Evolutionary conservation across 2,888 invertebrate genomes (phyloP).

Genomic region (Synergus japonicus): DNA sequence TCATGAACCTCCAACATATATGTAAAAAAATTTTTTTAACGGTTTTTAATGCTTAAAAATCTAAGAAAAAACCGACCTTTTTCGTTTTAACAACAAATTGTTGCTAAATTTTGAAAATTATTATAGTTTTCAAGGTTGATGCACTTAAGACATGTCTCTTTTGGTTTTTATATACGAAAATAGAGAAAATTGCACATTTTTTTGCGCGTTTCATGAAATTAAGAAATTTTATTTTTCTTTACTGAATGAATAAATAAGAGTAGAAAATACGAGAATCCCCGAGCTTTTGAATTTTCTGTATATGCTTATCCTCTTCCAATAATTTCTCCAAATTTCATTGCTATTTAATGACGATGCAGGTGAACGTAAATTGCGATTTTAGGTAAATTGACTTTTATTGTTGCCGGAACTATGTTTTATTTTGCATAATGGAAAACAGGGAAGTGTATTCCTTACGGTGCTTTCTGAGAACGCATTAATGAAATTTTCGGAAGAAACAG

Average conservation of each 20-base stretch:
- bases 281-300: not conserved
- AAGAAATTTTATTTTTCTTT: too few relatives aligned
- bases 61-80: not conserved
- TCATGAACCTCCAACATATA: too few relatives aligned
- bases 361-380: constrained; percentile 12
- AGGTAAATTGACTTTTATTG: constrained; percentile 25
- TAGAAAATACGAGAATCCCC: not conserved
- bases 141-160: constrained; percentile 7
- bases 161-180: too few relatives aligned
- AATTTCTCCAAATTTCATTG: not conserved
- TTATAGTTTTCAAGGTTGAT: not conserved
- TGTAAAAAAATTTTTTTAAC: too few relatives aligned
- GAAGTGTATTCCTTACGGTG: not conserved
- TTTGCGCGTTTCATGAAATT: too few relatives aligned
- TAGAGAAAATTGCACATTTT: too few relatives aligned
- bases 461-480: not conserved
- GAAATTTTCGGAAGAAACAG: not conserved
- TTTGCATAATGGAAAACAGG: constrained; percentile 5
- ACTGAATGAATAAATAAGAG: not conserved
- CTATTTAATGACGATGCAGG: not conserved
- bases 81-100: not conserved
- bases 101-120: not conserved
- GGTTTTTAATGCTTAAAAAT: not conserved
- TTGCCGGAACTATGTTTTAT: constrained; percentile 19
- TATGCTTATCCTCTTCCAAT: not conserved